Conservation (phyloP, 2,797 vertebrate genomes). For the Leptodactylus fallax region DNA sequence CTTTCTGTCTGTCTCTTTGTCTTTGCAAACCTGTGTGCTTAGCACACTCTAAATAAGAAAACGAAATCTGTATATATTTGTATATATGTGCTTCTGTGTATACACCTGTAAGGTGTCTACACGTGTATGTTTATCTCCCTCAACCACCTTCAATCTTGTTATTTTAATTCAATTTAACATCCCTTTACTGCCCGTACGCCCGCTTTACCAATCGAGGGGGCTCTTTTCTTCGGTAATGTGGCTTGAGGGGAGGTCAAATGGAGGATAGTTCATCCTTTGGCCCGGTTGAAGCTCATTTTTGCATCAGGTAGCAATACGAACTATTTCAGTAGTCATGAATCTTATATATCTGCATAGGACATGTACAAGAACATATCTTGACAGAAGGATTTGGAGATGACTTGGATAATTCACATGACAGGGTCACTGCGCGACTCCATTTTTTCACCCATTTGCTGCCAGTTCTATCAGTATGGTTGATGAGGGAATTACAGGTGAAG, state of each 20-base stretch:
- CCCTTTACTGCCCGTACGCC: constrained; percentile 28
- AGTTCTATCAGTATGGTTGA: background rate
- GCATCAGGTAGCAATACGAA: constrained; percentile 35
- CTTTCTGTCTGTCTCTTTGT: constrained; percentile 48
- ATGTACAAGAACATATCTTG: constrained; percentile 48
- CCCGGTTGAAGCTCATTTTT: constrained; percentile 25
- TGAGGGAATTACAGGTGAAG: background rate
- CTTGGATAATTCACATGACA: constrained; percentile 6
- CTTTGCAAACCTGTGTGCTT: constrained; percentile 59
- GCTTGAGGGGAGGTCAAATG: constrained; percentile 37
- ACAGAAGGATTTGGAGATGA: constrained; percentile 9
- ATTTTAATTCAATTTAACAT: constrained; percentile 44
- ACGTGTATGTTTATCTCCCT: constrained; percentile 36
- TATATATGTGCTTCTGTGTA: constrained; percentile 62
- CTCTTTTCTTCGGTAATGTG: constrained; percentile 25
- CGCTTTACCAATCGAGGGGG: background rate
- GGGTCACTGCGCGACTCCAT: background rate
- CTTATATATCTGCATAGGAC: background rate
- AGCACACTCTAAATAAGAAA: constrained; percentile 61
- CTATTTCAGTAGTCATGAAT: constrained; percentile 10
- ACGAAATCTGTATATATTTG: constrained; percentile 62
- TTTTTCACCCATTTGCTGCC: background rate
- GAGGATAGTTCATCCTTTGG: constrained; percentile 25
- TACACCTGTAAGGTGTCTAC: constrained; percentile 58
- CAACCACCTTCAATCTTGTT: constrained; percentile 29